Percentiles rank a stretch among this genome's conserved stretches.
These are phyloP conservation scores for Bilobella aurantiaca DNA, from an alignment of 1,140 invertebrate genomes.

Conservation along the genomic window DNA sequence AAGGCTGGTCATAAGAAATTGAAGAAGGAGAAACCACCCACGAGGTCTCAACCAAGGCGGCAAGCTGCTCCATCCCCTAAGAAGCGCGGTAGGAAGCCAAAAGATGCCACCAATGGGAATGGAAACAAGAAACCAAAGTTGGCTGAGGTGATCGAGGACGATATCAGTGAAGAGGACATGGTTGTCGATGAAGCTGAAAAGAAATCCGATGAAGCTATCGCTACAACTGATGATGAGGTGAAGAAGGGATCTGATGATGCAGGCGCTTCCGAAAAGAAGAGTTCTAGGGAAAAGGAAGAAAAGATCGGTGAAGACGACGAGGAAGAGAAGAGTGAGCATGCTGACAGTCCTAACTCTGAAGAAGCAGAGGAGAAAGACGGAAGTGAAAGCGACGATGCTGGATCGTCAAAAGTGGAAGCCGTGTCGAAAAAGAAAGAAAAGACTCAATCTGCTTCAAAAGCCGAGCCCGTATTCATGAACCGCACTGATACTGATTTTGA, in stretches of 20 bases:
- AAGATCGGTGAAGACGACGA: slow-evolving; percentile 23
- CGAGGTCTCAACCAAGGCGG: neutral
- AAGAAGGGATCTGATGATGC: too few species aligned
- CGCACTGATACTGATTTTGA: slow-evolving; percentile 49
- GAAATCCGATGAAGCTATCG: slow-evolving; percentile 22
- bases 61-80: slow-evolving; percentile 6
- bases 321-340: slow-evolving; percentile 9
- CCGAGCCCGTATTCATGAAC: slow-evolving; percentile 43
- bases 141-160: slow-evolving; percentile 2
- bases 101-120: neutral
- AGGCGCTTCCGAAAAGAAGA: slow-evolving; percentile 18
- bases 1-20: slow-evolving; percentile 4
- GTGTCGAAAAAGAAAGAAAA: neutral
- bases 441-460: slow-evolving; percentile 5
- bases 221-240: slow-evolving; percentile 20
- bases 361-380: slow-evolving; percentile 6
- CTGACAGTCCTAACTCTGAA: neutral
- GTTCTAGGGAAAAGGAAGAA: slow-evolving; percentile 31
- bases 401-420: neutral
- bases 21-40: slow-evolving; percentile 5
- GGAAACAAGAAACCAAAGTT: slow-evolving; percentile 16
- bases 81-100: slow-evolving; percentile 5
- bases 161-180: slow-evolving; percentile 31
- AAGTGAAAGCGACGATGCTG: slow-evolving; percentile 23
- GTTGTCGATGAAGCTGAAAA: neutral